Evolutionary conservation across 2,797 vertebrate species (phyloP).

Genomic region (Coregonus sp.): DNA sequence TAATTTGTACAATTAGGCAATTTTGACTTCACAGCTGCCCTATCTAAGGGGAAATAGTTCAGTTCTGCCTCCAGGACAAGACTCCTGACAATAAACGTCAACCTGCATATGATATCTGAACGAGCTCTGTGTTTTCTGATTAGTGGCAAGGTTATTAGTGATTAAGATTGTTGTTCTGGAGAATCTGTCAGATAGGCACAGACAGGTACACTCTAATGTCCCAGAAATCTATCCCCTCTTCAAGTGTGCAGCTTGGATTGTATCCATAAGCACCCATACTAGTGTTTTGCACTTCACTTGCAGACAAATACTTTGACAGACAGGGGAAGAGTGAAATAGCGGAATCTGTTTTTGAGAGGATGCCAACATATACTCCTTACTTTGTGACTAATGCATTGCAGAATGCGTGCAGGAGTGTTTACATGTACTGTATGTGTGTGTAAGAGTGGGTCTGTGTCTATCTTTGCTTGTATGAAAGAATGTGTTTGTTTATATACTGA

Average conservation of each 20-base stretch:
- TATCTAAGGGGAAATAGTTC: too few relatives aligned
- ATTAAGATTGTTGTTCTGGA: constrained; percentile 39
- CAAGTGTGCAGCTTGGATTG: constrained; percentile 71
- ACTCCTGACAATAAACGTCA: too few relatives aligned
- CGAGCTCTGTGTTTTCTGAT: constrained; percentile 15
- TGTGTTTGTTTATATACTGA: constrained; percentile 47
- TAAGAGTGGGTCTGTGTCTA: constrained; percentile 25
- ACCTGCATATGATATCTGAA: background rate
- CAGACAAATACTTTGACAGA: constrained; percentile 73
- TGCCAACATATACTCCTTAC: constrained; percentile 27
- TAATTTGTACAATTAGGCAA: too few relatives aligned
- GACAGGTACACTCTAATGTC: constrained; percentile 38
- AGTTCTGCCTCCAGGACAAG: too few relatives aligned
- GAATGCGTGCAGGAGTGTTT: constrained; percentile 13
- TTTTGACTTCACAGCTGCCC: too few relatives aligned
- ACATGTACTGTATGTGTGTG: constrained; percentile 35
- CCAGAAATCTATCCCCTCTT: constrained; percentile 17
- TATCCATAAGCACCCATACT: constrained; percentile 52
- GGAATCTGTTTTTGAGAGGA: constrained; percentile 59
- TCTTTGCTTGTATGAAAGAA: constrained; percentile 51
- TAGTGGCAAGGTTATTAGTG: constrained; percentile 24
- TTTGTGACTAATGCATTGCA: constrained; percentile 38
- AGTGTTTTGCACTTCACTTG: constrained; percentile 63
- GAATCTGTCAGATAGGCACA: constrained; percentile 52
- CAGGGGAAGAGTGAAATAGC: constrained; percentile 62